Conservation (phyloP, 2,797 vertebrate genomes). For the Denticeps clupeoides region DNA sequence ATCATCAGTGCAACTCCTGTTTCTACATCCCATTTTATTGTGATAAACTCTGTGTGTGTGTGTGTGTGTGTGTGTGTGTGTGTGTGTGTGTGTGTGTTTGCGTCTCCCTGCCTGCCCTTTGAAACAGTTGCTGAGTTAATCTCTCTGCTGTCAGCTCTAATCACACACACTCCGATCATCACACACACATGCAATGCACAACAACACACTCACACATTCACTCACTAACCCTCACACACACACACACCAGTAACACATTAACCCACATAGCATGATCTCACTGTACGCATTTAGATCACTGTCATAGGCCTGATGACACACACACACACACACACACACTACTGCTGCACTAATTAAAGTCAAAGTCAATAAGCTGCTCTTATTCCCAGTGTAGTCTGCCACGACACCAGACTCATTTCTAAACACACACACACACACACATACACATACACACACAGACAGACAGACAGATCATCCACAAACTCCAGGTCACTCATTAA, state of each 20-base stretch:
- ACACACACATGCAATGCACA: conserved; percentile 6
- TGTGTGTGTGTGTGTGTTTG: conserved; percentile 1
- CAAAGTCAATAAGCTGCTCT: too few relatives aligned
- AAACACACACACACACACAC: background rate
- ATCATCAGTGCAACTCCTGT: too few relatives aligned
- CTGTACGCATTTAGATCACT: background rate
- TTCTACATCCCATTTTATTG: too few relatives aligned
- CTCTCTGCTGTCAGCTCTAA: conserved; percentile 37
- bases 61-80: background rate
- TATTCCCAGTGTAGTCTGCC: too few relatives aligned
- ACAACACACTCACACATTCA: background rate
- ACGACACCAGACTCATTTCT: too few relatives aligned
- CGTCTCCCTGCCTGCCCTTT: conserved; percentile 27
- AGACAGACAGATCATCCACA: background rate
- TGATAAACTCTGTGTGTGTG: conserved; percentile 2
- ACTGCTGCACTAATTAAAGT: too few relatives aligned
- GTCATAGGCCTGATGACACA: background rate
- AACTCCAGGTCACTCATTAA: background rate
- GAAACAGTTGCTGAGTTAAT: conserved; percentile 42
- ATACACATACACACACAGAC: background rate
- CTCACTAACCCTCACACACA: background rate
- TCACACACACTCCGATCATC: conserved; percentile 18
- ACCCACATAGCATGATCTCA: background rate
- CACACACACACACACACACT: background rate
- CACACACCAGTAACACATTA: conserved; percentile 12